Evolutionary conservation across 2,888 invertebrate species (phyloP).

Genomic region (Lithophane socia): DNA sequence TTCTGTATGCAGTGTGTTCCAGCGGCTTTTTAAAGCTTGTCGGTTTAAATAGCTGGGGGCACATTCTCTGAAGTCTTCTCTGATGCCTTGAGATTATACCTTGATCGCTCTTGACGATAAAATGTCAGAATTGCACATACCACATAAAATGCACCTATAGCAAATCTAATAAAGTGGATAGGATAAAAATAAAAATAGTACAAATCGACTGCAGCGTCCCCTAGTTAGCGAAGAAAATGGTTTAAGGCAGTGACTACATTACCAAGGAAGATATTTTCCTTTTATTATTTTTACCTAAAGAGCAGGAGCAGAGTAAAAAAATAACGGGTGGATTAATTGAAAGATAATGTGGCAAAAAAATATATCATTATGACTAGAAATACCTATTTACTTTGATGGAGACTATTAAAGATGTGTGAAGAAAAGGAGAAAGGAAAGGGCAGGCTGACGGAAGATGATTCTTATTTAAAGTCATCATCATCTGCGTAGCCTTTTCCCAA

Average conservation of each 20-base stretch:
- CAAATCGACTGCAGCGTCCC: not conserved
- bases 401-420: not conserved
- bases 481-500: too few relatives aligned
- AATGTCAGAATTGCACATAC: too few relatives aligned
- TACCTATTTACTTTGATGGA: not conserved
- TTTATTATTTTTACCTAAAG: not conserved
- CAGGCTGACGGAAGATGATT: not conserved
- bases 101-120: not conserved
- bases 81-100: not conserved
- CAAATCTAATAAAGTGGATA: not conserved
- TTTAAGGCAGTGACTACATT: not conserved
- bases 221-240: not conserved
- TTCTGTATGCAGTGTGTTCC: not conserved
- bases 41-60: not conserved
- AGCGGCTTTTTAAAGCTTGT: not conserved
- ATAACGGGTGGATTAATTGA: not conserved
- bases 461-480: not conserved
- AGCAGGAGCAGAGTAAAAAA: not conserved
- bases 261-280: not conserved
- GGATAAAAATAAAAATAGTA: not conserved
- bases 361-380: not conserved
- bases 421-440: not conserved
- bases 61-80: too few relatives aligned
- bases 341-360: not conserved
- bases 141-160: not conserved